phyloP scores from a whole-genome alignment of 2,113 vertebrate species.

The Meles meles region DNA sequence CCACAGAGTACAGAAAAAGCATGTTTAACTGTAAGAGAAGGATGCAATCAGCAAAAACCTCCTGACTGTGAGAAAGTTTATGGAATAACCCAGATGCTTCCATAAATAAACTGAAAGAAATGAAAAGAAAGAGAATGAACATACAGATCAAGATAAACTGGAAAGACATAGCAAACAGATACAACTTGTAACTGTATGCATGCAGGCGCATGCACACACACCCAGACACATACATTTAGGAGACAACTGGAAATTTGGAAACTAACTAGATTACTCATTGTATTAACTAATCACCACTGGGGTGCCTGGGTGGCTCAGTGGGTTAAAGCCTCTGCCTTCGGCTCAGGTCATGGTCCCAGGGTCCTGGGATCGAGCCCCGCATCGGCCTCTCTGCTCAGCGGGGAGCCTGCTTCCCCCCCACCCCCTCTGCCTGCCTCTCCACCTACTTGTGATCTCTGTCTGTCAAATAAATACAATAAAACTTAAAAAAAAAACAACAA shows the following conservation, averaged over 20 bases:
- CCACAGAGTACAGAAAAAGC: background rate
- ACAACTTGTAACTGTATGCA: background rate
- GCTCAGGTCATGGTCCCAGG: no score
- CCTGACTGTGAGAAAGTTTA: background rate
- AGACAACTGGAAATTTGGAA: background rate
- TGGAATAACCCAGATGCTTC: background rate
- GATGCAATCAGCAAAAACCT: slow-evolving; percentile 1
- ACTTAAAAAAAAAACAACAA: no score
- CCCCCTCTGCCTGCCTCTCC: no score
- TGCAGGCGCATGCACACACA: background rate
- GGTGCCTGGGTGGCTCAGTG: no score
- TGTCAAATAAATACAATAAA: no score
- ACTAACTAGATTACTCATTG: background rate
- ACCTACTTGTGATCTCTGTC: no score
- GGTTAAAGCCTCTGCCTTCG: no score
- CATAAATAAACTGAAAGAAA: slow-evolving; percentile 22
- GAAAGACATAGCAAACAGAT: background rate
- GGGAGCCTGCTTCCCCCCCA: no score
- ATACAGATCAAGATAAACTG: background rate
- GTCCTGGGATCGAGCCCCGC: no score
- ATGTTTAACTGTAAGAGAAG: background rate
- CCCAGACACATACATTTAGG: background rate
- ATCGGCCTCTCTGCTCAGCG: no score
- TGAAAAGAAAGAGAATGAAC: background rate
- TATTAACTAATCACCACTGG: background rate